phyloP scores from a whole-genome alignment of 2,888 invertebrate genomes.

The Ephialtes manifestator region DNA sequence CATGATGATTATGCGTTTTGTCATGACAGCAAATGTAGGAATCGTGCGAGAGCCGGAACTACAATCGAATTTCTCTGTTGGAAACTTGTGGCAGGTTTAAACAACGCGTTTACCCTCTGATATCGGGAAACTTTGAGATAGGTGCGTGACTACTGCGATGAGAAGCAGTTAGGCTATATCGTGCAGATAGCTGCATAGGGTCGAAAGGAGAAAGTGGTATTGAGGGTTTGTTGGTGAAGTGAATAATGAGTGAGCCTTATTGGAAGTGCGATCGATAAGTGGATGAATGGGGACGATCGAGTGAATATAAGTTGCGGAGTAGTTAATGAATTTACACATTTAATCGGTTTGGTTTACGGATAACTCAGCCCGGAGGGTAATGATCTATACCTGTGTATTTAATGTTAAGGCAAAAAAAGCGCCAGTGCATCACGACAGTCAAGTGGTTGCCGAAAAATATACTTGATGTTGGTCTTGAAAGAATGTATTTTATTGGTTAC shows the following conservation, averaged over 20 bases:
- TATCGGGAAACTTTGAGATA: slow-evolving; percentile 32
- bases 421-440: neutral
- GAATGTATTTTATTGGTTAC: neutral
- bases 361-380: neutral
- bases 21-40: slow-evolving; percentile 1
- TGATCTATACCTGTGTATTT: neutral
- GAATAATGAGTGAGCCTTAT: slow-evolving; percentile 25
- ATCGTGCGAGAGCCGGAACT: neutral
- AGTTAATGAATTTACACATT: neutral
- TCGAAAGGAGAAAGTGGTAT: neutral
- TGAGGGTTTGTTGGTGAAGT: slow-evolving; percentile 11
- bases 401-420: neutral
- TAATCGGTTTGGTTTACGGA: neutral
- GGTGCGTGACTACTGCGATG: slow-evolving; percentile 45
- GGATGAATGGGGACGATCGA: slow-evolving; percentile 19
- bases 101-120: slow-evolving; percentile 33
- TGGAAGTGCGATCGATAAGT: slow-evolving; percentile 17
- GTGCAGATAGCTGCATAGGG: neutral
- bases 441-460: neutral
- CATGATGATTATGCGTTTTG: slow-evolving; percentile 42
- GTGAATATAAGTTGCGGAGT: neutral
- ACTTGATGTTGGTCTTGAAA: neutral
- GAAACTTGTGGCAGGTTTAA: slow-evolving; percentile 21
- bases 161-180: neutral
- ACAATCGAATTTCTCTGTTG: slow-evolving; percentile 13